Evolutionary conservation across 2,113 vertebrate species (phyloP), one percentile per base, ranked within the genome.

Genomic region (Bufo gargarizans): DNA sequence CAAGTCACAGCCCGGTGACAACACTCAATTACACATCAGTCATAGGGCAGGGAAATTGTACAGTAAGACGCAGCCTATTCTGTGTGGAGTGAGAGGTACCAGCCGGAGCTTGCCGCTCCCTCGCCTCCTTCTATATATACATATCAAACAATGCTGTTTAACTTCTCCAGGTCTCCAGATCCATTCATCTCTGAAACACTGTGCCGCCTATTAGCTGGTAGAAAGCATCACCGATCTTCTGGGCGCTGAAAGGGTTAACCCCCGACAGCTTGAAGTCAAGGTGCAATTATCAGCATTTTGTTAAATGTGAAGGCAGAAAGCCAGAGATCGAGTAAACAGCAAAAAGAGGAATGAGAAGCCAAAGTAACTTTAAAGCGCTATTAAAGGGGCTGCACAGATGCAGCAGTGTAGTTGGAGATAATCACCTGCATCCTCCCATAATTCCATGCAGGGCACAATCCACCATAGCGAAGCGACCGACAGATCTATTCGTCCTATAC

Each of bases 21-120:
- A 88, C 79, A 72, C 71, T 83, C 71, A 83, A 88, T 88, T 88
- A 88, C 45, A 13, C 87, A 12, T 88, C 86, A 82, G 19, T 74
- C 67, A 63, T 8, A 11, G 55, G 69, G 69, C 86, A 13, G 72
- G 69, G 55, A 88, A 65, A 88, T 88, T 88, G 86, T 88, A 88
- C 86, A 88, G 86, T 83, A 53, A 61, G 43, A 13, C 14, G 33
- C 67, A 50, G 85, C 20, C 85, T 69, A 56, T 67, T 65, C 77
- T 69, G 77, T 11, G 10, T 43, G 72, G 69, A 69, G 33, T 11
- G 58, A 56, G 65, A 47, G 86, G 17, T 79, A 63, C 77, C 86
- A 81, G 63, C 65, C 4, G 50, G 50, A 20, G 63, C 71, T 9
- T 9, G n/a, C 19, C 65, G 65, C 69, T 47, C 65, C 22, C 10